Evolutionary conservation across 2,797 vertebrate species (phyloP), one percentile per base, ranked within the genome.

Genomic region (Sandelia bainsii): DNA sequence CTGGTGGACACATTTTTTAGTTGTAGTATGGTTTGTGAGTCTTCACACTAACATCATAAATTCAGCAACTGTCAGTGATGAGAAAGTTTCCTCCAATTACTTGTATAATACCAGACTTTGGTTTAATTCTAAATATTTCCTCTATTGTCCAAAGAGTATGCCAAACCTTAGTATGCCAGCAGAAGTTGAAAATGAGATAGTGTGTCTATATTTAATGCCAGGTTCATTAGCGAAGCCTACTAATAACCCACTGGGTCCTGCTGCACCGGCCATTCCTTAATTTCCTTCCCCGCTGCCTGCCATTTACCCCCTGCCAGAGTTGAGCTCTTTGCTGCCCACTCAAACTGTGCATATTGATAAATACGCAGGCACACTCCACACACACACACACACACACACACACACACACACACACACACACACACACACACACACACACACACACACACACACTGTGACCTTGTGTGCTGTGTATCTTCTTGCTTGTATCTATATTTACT

Each of bases 231-330:
- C 54, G 59, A 70, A 67, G 62, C 54, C 60, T 42, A 57, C 32
- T 52, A 54, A 37, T 37, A 37, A 72, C 48, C 29, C 72, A 51
- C 42, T 56, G 11, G 17, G 56, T 42, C 27, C 48, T 60, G 32
- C 64, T 60, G 46, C 29, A 51, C 29, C 49, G 69, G 22, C 20
- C 50, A 45, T 51, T 65, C 29, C 42, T 58, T 64, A 64, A 72
- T 79, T 67, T 72, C 62, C 42, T 32, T 66, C 64, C 66, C 60
- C 53, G 60, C 69, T 66, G 66, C 16, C 57, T 23, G 23, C 51
- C 58, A 67, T 85, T 84, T 72, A 72, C 75, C 72, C 59, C 72
- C 80, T 22, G 39, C 72, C 20, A 39, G 40, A 66, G 44, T 49
- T 53, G 45, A 61, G 37, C 39, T 57, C 62, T 69, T 65, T 70